A percentile compares a stretch with the other conserved stretches of the same genome.
Conservation (phyloP, 2,113 vertebrate genomes). For the Tachysurus vachellii region DNA sequence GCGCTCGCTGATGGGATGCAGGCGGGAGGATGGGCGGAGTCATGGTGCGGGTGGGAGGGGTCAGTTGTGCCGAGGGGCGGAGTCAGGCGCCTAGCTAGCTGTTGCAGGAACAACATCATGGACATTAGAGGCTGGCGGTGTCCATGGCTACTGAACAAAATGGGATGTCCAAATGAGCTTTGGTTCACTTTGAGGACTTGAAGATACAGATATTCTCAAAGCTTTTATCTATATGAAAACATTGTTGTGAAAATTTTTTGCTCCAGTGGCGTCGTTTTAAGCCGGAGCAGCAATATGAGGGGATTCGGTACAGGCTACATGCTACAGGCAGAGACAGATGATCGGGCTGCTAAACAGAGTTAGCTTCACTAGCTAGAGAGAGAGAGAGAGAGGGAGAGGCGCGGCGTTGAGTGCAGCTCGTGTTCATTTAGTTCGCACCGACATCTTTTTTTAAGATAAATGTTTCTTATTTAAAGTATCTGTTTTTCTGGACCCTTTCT, state of each 20-base stretch:
- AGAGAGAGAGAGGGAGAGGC: slow-evolving; percentile 34
- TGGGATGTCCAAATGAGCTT: background rate
- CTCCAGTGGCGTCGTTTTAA: slow-evolving; percentile 53
- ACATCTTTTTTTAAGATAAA: background rate
- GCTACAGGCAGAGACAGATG: slow-evolving; percentile 52
- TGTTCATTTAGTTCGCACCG: background rate
- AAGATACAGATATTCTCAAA: slow-evolving; percentile 54
- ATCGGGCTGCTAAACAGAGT: slow-evolving; percentile 53
- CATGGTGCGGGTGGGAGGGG: background rate
- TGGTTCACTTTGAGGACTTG: background rate
- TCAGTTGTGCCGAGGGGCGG: background rate
- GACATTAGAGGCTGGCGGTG: slow-evolving; percentile 46
- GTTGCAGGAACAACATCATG: slow-evolving; percentile 58
- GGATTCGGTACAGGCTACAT: slow-evolving; percentile 61
- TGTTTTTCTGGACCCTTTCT: background rate
- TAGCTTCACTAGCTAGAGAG: slow-evolving; percentile 48
- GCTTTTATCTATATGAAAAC: slow-evolving; percentile 34
- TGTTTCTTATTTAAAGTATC: background rate
- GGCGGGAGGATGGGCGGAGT: background rate
- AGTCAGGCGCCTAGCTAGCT: slow-evolving; percentile 22
- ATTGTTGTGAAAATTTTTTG: slow-evolving; percentile 39
- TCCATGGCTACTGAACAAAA: slow-evolving; percentile 28
- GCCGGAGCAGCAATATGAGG: slow-evolving; percentile 59
- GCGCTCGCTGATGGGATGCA: slow-evolving; percentile 53
- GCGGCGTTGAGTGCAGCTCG: slow-evolving; percentile 39